phyloP scores from a whole-genome alignment of 2,797 vertebrate species.

The Sarcophilus harrisii region DNA sequence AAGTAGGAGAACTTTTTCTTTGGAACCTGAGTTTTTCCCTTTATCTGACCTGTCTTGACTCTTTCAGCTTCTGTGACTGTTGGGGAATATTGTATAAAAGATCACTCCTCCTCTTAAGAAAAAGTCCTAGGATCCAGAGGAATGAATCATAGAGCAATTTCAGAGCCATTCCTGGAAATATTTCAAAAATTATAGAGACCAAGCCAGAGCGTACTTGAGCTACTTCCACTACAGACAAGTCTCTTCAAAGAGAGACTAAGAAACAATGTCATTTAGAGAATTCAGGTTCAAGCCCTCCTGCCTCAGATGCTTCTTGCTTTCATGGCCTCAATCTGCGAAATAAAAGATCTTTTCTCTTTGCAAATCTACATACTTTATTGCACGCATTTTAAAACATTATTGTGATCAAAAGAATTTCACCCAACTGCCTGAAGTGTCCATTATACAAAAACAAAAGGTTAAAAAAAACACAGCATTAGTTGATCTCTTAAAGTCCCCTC shows the following conservation, averaged over 20 bases:
- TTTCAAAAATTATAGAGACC: neutral
- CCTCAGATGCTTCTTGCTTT: neutral
- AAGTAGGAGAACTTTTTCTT: neutral
- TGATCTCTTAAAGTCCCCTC: neutral
- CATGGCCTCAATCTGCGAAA: neutral
- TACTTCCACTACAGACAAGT: neutral
- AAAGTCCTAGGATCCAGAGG: neutral
- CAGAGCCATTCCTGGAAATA: neutral
- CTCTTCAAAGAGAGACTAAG: neutral
- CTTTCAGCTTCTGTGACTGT: neutral
- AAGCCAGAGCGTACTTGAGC: neutral
- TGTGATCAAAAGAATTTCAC: neutral
- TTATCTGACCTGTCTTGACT: neutral
- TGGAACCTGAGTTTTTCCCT: neutral
- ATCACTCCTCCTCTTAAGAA: neutral
- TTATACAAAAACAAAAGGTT: neutral
- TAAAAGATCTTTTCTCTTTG: neutral
- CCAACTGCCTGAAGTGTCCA: neutral
- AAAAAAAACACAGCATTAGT: neutral
- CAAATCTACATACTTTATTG: neutral
- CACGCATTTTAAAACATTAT: neutral
- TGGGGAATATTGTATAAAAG: neutral
- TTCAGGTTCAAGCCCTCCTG: neutral
- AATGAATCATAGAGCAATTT: neutral
- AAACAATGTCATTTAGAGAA: neutral